A percentile compares a stretch with the other conserved stretches of the same genome.
These are phyloP conservation scores for Polypedilum vanderplanki DNA, from an alignment of 1,140 invertebrate genomes.

Conservation along the genomic window DNA sequence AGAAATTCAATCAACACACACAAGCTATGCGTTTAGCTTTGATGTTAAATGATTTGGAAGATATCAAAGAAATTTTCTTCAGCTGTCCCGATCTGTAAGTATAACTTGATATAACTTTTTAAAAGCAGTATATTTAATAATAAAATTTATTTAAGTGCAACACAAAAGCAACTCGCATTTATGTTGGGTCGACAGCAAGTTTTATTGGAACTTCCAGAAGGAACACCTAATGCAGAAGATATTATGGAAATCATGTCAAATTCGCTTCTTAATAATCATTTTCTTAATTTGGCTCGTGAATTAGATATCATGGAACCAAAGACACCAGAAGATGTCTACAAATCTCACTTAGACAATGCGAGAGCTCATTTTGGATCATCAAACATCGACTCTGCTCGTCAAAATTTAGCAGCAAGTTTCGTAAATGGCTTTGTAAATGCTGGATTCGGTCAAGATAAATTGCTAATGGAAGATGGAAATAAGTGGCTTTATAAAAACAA, in stretches of 20 bases:
- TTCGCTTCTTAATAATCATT: constrained; percentile 92
- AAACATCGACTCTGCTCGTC: constrained; percentile 88
- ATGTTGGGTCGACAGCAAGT: constrained; percentile 97
- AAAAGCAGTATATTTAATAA: constrained; percentile 38
- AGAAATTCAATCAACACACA: constrained; percentile 89
- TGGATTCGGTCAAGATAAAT: constrained; percentile 95
- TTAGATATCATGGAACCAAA: constrained; percentile 99
- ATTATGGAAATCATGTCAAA: constrained; percentile 95
- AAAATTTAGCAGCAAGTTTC: constrained; percentile 96
- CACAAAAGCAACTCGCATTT: constrained; percentile 87
- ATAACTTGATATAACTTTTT: constrained; percentile 32
- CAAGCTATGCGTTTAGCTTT: constrained; percentile 91
- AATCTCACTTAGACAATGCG: constrained; percentile 92
- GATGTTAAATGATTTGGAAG: constrained; percentile 82
- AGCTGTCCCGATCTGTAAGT: constrained; percentile 82
- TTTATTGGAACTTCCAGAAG: constrained; percentile 66
- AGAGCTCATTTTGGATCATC: constrained; percentile 75
- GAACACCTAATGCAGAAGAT: constrained; percentile 59
- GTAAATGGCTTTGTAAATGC: constrained; percentile 99
- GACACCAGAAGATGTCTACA: constrained; percentile 98
- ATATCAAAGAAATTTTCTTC: constrained; percentile 80
- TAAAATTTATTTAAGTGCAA: constrained; percentile 41
- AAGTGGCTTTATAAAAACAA: constrained; percentile 99
- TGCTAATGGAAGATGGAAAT: constrained; percentile 92
- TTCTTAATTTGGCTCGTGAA: constrained; percentile 91